Conservation (phyloP, 2,888 invertebrate genomes). For the Anthophora plumipes region DNA sequence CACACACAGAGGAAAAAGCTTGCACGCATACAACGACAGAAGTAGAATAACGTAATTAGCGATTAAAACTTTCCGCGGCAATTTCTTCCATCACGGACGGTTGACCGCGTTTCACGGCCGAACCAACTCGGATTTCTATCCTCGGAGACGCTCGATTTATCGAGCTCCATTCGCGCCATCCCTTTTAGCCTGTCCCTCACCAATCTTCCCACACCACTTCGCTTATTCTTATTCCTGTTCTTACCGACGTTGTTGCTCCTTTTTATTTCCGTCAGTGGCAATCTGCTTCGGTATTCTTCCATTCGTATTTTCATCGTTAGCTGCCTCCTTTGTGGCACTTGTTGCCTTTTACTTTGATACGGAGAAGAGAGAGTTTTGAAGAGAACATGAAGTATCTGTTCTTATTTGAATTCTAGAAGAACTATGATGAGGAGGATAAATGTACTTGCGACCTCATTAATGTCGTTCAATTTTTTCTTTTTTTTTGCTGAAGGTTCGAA, state of each 20-base stretch:
- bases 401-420: neutral
- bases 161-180: conserved; percentile 29
- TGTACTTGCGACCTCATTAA: neutral
- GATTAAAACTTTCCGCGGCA: conserved; percentile 75
- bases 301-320: conserved; percentile 13
- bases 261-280: neutral
- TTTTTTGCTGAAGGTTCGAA: neutral
- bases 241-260: too few relatives aligned
- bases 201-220: neutral
- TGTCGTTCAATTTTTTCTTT: neutral
- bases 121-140: conserved; percentile 63
- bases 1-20: too few relatives aligned
- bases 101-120: conserved; percentile 69
- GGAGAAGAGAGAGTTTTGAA: neutral
- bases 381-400: too few relatives aligned
- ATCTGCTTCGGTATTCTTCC: conserved; percentile 8
- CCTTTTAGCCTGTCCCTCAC: neutral
- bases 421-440: neutral
- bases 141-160: conserved; percentile 47
- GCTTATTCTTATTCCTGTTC: too few relatives aligned
- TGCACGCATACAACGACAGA: neutral
- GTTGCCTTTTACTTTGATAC: conserved; percentile 29
- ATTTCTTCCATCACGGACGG: conserved; percentile 72
- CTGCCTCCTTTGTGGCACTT: conserved; percentile 34
- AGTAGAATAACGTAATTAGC: conserved; percentile 73